A percentile compares a stretch with the other conserved stretches of the same genome.
phyloP scores from a whole-genome alignment of 2,797 vertebrate genomes.

The Parambassis ranga region DNA sequence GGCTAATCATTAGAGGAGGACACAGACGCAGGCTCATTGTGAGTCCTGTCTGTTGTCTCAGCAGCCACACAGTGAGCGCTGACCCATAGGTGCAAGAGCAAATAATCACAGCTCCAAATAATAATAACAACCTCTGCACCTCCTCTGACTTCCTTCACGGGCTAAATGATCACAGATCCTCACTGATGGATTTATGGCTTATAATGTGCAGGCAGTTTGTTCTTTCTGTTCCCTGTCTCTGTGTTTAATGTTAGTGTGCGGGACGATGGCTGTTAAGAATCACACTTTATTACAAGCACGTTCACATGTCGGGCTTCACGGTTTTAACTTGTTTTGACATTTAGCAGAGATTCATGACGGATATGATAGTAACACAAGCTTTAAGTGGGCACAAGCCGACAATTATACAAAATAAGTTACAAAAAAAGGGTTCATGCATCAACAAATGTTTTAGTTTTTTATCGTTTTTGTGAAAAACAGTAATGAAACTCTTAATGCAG shows the following conservation, averaged over 20 bases:
- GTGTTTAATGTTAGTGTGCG: background rate
- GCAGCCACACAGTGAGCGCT: conserved; percentile 10
- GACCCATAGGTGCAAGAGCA: conserved; percentile 22
- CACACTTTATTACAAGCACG: background rate
- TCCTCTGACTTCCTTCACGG: conserved; percentile 2
- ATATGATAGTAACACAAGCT: too few species aligned
- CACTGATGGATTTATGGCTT: background rate
- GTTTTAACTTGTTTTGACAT: too few species aligned
- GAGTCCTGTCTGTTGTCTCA: background rate
- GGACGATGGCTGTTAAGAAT: background rate
- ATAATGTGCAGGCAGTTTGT: background rate
- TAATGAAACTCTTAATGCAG: too few species aligned
- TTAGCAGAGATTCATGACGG: too few species aligned
- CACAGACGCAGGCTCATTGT: conserved; percentile 3
- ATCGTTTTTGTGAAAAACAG: too few species aligned
- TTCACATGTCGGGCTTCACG: too few species aligned
- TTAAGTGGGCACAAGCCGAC: too few species aligned
- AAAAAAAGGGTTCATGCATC: too few species aligned
- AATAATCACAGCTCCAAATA: conserved; percentile 24
- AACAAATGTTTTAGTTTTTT: too few species aligned
- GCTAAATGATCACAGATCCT: background rate
- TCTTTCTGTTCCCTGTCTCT: background rate
- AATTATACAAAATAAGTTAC: too few species aligned
- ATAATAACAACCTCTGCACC: conserved; percentile 12
- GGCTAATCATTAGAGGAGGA: conserved; percentile 42